These are phyloP conservation scores for Lindbergichthys nudifrons DNA, from an alignment of 2,797 vertebrate genomes.

Conservation along the genomic window DNA sequence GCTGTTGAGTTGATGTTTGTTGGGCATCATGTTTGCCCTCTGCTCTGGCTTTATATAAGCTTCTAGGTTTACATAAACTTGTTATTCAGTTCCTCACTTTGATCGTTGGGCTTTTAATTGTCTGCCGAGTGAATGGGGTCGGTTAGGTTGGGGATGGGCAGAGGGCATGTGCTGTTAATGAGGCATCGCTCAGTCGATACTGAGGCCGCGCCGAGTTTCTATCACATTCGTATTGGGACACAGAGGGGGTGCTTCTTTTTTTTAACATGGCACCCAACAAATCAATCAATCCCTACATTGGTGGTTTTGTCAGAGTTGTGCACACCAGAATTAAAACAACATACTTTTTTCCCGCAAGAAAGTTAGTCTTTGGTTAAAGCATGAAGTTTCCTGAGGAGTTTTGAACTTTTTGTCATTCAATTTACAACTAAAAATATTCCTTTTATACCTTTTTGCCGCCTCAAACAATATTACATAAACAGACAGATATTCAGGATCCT, in stretches of 20 bases:
- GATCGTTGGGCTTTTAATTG: constrained; percentile 3
- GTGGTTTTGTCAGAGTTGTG: constrained; percentile 20
- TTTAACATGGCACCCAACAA: constrained; percentile 20
- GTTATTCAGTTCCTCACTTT: constrained; percentile 3
- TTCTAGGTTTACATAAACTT: neutral
- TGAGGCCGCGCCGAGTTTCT: constrained; percentile 32
- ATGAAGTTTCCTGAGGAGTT: neutral
- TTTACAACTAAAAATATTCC: neutral
- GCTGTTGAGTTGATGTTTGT: neutral
- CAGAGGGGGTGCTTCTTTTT: constrained; percentile 16
- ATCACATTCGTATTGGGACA: constrained; percentile 22
- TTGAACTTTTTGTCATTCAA: neutral
- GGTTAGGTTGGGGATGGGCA: constrained; percentile 14
- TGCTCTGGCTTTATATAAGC: neutral
- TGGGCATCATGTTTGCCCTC: neutral
- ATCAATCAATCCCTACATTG: constrained; percentile 49
- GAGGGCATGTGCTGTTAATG: constrained; percentile 45
- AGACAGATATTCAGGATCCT: no score
- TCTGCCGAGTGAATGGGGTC: constrained; percentile 45
- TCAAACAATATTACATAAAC: neutral
- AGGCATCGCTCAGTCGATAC: constrained; percentile 45
- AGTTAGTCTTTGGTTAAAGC: neutral
- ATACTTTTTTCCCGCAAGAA: neutral
- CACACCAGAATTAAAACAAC: neutral
- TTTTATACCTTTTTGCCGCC: neutral